Evolutionary conservation across 2,888 invertebrate species (phyloP).

Genomic region (Drosophila nigricruria): DNA sequence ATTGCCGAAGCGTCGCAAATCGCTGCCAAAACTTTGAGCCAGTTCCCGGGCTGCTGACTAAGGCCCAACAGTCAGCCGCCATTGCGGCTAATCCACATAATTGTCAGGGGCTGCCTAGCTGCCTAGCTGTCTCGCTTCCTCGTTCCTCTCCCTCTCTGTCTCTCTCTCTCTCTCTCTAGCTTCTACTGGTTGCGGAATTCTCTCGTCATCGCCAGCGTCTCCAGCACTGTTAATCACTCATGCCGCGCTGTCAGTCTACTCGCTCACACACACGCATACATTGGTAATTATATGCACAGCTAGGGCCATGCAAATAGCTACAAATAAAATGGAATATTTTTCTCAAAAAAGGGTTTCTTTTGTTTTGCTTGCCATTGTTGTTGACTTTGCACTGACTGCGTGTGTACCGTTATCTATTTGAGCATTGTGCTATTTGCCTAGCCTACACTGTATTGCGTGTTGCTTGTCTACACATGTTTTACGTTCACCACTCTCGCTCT

Average conservation of each 20-base stretch:
- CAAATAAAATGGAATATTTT: background rate
- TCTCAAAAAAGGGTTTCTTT: background rate
- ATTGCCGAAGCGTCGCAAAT: constrained; percentile 60
- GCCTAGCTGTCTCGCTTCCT: background rate
- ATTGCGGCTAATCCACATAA: constrained; percentile 58
- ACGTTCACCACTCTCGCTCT: constrained; percentile 4
- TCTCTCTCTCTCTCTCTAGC: background rate
- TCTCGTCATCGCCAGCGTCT: constrained; percentile 12
- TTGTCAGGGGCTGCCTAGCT: constrained; percentile 35
- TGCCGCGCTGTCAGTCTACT: constrained; percentile 44
- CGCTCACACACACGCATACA: background rate
- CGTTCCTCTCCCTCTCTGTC: background rate
- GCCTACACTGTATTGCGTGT: constrained; percentile 10
- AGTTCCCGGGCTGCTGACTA: constrained; percentile 16
- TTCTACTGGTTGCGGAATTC: constrained; percentile 1
- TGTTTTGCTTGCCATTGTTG: background rate
- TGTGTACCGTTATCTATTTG: constrained; percentile 10
- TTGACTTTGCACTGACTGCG: background rate
- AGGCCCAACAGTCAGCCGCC: constrained; percentile 16
- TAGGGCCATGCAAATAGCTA: constrained; percentile 3
- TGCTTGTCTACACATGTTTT: constrained; percentile 43
- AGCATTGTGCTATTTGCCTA: background rate
- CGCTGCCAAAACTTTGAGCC: constrained; percentile 55
- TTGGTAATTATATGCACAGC: constrained; percentile 2
- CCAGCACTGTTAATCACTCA: constrained; percentile 61